Evolutionary conservation across 2,888 invertebrate species (phyloP), one percentile per base, ranked within the genome.

Genomic region (Octodonta nipae): DNA sequence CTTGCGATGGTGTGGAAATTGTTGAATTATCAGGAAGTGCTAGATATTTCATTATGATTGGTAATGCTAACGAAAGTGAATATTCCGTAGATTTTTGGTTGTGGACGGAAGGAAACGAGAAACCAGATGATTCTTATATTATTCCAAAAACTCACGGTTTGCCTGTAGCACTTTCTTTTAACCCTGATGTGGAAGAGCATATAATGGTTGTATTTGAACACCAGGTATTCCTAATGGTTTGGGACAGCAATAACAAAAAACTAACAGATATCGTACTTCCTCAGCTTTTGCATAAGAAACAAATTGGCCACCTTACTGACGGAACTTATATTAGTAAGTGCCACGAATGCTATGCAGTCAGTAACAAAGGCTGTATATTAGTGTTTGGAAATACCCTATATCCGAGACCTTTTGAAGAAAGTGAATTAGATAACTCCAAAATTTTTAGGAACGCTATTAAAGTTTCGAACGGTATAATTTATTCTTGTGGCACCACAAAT

Each of bases 31-130:
- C n/a, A n/a, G n/a, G n/a, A n/a, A n/a, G n/a, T n/a, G n/a, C n/a
- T n/a, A n/a, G n/a, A n/a, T n/a, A n/a, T n/a, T n/a, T n/a, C n/a
- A n/a, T n/a, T n/a, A n/a, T n/a, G n/a, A n/a, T n/a, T n/a, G n/a
- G n/a, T n/a, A n/a, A n/a, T n/a, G n/a, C n/a, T n/a, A n/a, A n/a
- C n/a, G n/a, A n/a, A n/a, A n/a, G n/a, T n/a, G n/a, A n/a, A n/a
- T n/a, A n/a, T n/a, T n/a, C n/a, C n/a, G 41, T 77, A 1, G 58
- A 67, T 40, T 67, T 75, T 56, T 77, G 77, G 75, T 57, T 71
- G 26, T 78, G 78, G 77, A 67, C 71, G 16, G 60, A 52, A 14
- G 72, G 70, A 3, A 45, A 45, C 5, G 62, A 68, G 7, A 44
- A 51, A 27, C 68, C 73, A 3, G 65, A 75, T 50, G 73, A 43